phyloP scores from a whole-genome alignment of 2,113 vertebrate genomes.

The Dermatemys mawii region DNA sequence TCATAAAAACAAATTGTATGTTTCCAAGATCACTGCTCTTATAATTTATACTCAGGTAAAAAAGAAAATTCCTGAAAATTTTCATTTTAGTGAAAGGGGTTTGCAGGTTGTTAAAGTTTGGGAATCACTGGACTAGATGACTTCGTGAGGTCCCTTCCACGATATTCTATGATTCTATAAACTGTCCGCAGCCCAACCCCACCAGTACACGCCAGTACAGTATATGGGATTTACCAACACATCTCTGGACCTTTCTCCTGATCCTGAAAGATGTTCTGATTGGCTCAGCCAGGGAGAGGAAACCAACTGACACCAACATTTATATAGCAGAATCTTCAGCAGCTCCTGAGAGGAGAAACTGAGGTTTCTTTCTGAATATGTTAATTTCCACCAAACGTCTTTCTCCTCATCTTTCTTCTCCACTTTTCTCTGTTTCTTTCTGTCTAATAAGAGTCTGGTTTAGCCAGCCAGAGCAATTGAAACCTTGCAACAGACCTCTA shows the following conservation, averaged over 20 bases:
- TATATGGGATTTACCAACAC: background rate
- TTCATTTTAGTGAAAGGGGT: too few relatives aligned
- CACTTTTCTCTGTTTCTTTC: background rate
- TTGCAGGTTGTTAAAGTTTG: too few relatives aligned
- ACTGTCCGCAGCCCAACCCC: too few relatives aligned
- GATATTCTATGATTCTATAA: too few relatives aligned
- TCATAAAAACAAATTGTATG: too few relatives aligned
- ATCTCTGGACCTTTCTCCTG: background rate
- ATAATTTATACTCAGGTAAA: too few relatives aligned
- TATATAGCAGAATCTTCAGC: background rate
- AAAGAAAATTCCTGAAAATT: too few relatives aligned
- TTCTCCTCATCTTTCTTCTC: background rate
- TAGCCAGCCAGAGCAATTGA: background rate
- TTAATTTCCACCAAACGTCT: rapidly evolving
- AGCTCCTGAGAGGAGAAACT: background rate
- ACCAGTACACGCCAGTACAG: background rate
- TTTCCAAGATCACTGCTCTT: too few relatives aligned
- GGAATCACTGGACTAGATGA: too few relatives aligned
- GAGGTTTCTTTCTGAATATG: background rate
- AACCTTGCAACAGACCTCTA: background rate
- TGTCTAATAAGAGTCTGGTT: rapidly evolving
- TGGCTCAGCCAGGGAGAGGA: background rate
- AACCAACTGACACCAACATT: background rate
- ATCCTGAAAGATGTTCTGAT: background rate
- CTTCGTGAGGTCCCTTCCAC: too few relatives aligned